Evolutionary conservation across 1,140 invertebrate genomes (phyloP).

Genomic region (Drosophila burlai): DNA sequence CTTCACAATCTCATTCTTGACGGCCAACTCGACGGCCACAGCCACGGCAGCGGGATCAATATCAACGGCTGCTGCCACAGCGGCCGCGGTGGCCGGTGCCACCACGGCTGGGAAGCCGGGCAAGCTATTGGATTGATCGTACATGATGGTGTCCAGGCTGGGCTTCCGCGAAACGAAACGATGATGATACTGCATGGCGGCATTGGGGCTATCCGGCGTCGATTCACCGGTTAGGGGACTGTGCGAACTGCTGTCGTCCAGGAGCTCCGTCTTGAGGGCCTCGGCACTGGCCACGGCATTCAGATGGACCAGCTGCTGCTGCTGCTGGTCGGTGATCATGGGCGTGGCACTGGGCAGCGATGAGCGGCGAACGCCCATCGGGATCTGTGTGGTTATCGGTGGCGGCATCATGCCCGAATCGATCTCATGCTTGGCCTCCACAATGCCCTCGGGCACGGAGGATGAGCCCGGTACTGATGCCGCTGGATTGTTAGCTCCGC

Average conservation of each 20-base stretch:
- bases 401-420: conserved; percentile 88
- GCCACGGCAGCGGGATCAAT: conserved; percentile 65
- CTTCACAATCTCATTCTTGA: conserved; percentile 86
- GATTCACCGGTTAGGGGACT: conserved; percentile 85
- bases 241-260: conserved; percentile 90
- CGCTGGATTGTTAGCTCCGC: not conserved
- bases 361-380: conserved; percentile 86
- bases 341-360: conserved; percentile 83
- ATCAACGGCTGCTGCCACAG: conserved; percentile 53
- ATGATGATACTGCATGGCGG: conserved; percentile 66
- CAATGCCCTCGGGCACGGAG: conserved; percentile 9
- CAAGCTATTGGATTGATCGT: conserved; percentile 76
- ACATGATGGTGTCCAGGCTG: conserved; percentile 81
- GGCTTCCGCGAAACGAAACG: conserved; percentile 61
- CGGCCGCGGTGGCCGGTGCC: conserved; percentile 58
- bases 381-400: conserved; percentile 86
- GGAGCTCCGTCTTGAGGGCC: conserved; percentile 89
- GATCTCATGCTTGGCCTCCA: conserved; percentile 86
- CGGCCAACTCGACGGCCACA: conserved; percentile 86
- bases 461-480: not conserved
- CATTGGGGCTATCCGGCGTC: conserved; percentile 67
- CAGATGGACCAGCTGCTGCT: conserved; percentile 62
- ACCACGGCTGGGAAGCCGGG: conserved; percentile 69
- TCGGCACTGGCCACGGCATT: conserved; percentile 78
- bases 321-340: conserved; percentile 82